Conservation (phyloP, 2,797 vertebrate species). For the Phrynocephalus vlangalii region DNA sequence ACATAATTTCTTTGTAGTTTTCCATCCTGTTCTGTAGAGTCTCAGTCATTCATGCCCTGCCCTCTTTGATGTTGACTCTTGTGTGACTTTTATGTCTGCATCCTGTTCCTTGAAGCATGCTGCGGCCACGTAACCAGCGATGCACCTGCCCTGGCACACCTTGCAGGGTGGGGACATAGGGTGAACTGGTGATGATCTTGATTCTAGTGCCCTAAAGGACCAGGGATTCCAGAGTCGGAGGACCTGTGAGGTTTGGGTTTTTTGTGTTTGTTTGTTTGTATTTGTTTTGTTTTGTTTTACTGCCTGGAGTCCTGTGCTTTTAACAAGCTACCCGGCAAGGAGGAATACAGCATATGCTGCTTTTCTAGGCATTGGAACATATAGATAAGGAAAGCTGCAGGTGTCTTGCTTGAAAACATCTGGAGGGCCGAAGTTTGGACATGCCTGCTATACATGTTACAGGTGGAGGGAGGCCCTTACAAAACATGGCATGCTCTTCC, state of each 20-base stretch:
- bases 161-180: not conserved
- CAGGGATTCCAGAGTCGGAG: not conserved
- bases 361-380: not conserved
- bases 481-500: not conserved
- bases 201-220: not conserved
- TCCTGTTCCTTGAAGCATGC: not conserved
- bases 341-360: not conserved
- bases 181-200: not conserved
- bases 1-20: not conserved
- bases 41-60: too few species aligned
- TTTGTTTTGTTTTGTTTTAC: too few species aligned
- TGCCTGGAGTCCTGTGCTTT: not conserved
- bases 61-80: not conserved
- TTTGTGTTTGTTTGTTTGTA: too few species aligned
- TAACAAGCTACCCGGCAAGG: not conserved
- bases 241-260: too few species aligned
- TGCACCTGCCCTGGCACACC: not conserved
- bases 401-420: not conserved
- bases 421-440: too few species aligned
- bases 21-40: not conserved
- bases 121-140: not conserved
- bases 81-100: not conserved
- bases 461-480: too few species aligned
- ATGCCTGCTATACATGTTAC: too few species aligned
- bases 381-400: not conserved